These are phyloP conservation scores for Tetranychus truncatus DNA, from an alignment of 2,888 invertebrate species.

Conservation along the genomic window DNA sequence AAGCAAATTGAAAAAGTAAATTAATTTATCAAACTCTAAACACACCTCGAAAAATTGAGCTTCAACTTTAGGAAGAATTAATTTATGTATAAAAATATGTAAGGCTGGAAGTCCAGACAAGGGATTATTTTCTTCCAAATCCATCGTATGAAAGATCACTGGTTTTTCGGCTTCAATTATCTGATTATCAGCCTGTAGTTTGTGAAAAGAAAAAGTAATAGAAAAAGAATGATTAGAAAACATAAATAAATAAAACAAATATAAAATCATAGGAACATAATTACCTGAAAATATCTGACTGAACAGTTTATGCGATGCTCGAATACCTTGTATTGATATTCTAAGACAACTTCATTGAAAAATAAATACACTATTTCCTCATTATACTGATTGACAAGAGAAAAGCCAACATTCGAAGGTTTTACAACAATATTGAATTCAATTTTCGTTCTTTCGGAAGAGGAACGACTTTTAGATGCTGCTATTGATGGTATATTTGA, in stretches of 20 bases:
- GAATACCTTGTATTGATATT: conserved; percentile 29
- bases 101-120: conserved; percentile 48
- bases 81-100: conserved; percentile 55
- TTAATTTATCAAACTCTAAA: neutral
- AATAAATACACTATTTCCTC: conserved; percentile 34
- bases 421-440: conserved; percentile 29
- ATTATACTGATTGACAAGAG: conserved; percentile 31
- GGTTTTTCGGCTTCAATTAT: conserved; percentile 64
- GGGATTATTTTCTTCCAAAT: conserved; percentile 34
- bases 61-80: conserved; percentile 50
- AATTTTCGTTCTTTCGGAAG: conserved; percentile 19
- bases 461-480: neutral
- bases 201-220: neutral
- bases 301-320: conserved; percentile 43
- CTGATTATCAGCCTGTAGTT: conserved; percentile 54
- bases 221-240: conserved; percentile 16
- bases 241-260: conserved; percentile 15
- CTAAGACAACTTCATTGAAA: conserved; percentile 33
- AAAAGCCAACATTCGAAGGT: conserved; percentile 33
- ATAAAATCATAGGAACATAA: conserved; percentile 23
- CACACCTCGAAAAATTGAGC: conserved; percentile 72
- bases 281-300: conserved; percentile 53
- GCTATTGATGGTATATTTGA: neutral
- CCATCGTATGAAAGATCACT: conserved; percentile 57
- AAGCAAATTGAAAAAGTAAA: conserved; percentile 15